Percentiles rank a stretch among this genome's conserved stretches.
These are phyloP conservation scores for Fulmarus glacialis DNA, from an alignment of 2,113 vertebrate species.

Conservation along the genomic window DNA sequence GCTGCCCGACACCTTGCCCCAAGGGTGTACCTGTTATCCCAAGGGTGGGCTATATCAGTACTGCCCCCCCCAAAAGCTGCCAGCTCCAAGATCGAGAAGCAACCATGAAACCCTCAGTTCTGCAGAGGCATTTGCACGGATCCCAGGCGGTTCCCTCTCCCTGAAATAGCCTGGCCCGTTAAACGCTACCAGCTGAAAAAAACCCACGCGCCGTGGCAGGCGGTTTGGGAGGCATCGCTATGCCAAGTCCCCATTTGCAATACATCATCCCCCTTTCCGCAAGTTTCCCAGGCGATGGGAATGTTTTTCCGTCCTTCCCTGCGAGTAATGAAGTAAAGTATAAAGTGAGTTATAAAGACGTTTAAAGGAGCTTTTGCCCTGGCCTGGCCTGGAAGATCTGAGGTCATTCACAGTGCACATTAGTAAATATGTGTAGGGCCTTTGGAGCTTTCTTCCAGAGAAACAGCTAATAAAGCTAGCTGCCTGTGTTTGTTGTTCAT, in stretches of 20 bases:
- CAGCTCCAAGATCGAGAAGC: neutral
- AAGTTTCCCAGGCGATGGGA: neutral
- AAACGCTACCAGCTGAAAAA: neutral
- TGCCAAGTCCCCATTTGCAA: neutral
- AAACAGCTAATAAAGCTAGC: constrained; percentile 75
- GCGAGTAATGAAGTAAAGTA: neutral
- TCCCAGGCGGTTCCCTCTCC: neutral
- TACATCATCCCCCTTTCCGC: neutral
- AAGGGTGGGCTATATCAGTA: neutral
- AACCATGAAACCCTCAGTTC: neutral
- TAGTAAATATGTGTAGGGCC: constrained; percentile 70
- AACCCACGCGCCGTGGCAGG: neutral
- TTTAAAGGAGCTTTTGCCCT: constrained; percentile 51
- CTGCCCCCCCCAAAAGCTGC: neutral
- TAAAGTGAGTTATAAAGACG: constrained; percentile 4
- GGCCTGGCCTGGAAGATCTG: constrained; percentile 4
- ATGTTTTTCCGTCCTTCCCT: constrained; percentile 34
- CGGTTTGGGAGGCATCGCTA: neutral
- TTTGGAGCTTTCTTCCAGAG: constrained; percentile 67
- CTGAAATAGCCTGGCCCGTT: neutral
- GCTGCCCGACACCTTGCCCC: neutral
- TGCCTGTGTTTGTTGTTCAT: constrained; percentile 56
- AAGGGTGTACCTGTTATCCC: neutral
- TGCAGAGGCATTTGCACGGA: neutral
- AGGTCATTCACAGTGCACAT: constrained; percentile 55